Evolutionary conservation across 1,140 invertebrate genomes (phyloP).

Genomic region (Drosophila nebulosa): DNA sequence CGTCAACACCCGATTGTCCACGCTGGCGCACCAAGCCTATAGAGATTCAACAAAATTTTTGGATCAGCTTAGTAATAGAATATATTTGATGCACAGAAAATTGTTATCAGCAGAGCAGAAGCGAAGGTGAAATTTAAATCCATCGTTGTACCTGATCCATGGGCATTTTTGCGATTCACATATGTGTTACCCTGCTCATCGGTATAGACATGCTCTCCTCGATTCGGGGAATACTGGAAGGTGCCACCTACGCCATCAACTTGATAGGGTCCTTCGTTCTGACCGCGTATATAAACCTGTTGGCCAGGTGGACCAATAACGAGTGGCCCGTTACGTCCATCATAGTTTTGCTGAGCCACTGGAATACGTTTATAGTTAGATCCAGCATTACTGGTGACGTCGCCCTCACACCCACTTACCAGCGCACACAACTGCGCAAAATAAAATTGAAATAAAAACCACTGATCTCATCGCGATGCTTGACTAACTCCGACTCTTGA

Average conservation of each 20-base stretch:
- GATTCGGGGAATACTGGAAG: conserved; percentile 26
- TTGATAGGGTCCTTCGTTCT: conserved; percentile 37
- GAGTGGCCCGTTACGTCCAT: conserved; percentile 47
- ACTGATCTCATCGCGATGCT: conserved; percentile 4
- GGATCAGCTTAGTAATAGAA: no score
- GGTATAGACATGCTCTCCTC: conserved; percentile 37
- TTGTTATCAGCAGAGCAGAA: not conserved
- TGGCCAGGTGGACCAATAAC: conserved; percentile 42
- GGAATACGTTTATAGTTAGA: not conserved
- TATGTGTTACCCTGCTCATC: conserved; percentile 48
- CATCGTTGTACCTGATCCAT: conserved; percentile 7
- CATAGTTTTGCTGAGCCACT: conserved; percentile 43
- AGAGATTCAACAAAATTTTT: not conserved
- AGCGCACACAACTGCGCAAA: not conserved
- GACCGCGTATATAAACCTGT: conserved; percentile 52
- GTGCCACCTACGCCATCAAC: conserved; percentile 45
- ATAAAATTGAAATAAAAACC: not conserved
- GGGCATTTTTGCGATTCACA: conserved; percentile 28
- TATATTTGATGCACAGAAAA: not conserved
- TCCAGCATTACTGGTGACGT: not conserved
- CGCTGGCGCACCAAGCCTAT: conserved; percentile 25
- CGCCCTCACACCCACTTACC: not conserved
- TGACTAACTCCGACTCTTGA: conserved; percentile 2
- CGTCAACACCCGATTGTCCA: not conserved
- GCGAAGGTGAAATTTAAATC: not conserved